Conservation (phyloP, 2,113 vertebrate species). For the Zosterops japonicus region DNA sequence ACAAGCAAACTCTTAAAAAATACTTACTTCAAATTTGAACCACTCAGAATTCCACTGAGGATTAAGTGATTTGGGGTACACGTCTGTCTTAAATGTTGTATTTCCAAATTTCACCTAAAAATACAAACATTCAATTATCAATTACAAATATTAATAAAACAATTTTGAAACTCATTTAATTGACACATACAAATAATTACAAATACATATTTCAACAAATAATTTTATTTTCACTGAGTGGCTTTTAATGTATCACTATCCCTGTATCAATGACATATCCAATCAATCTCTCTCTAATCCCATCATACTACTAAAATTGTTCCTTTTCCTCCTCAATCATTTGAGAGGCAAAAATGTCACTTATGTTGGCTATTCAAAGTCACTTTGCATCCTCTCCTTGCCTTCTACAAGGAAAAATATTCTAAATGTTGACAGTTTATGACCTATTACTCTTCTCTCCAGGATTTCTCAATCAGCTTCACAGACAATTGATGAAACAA, state of each 20-base stretch:
- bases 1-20: neutral
- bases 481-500: neutral
- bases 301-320: neutral
- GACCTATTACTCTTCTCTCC: neutral
- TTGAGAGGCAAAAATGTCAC: neutral
- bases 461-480: neutral
- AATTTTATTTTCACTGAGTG: neutral
- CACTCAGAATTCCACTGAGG: constrained; percentile 99
- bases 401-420: neutral
- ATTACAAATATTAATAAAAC: neutral
- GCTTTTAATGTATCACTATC: neutral
- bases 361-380: neutral
- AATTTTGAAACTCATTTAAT: neutral
- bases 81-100: constrained; percentile 97
- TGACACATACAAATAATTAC: neutral
- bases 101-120: constrained; percentile 97
- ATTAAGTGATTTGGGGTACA: constrained; percentile 95
- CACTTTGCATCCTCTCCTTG: neutral
- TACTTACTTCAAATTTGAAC: constrained; percentile 98
- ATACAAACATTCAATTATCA: neutral
- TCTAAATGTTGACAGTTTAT: neutral
- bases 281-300: neutral
- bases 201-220: neutral
- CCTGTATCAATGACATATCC: neutral
- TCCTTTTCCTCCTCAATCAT: neutral